Percentiles rank a stretch among this genome's conserved stretches.
These are phyloP conservation scores for Chelonus formosanus DNA, from an alignment of 2,888 invertebrate species.

Conservation along the genomic window DNA sequence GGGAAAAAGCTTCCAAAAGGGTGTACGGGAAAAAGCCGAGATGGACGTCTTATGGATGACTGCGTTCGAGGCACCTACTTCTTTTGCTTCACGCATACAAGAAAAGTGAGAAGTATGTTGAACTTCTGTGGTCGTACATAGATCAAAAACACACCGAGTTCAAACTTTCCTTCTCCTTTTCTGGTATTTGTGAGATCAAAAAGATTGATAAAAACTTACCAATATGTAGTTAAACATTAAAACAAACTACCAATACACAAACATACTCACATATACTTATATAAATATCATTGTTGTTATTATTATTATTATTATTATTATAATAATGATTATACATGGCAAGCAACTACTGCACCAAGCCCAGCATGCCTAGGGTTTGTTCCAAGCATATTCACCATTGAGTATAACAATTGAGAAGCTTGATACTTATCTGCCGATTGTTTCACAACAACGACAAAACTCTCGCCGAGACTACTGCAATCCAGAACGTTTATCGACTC, in stretches of 20 bases:
- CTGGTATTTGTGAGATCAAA: no score
- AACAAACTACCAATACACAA: no score
- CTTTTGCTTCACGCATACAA: neutral
- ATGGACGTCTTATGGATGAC: conserved; percentile 9
- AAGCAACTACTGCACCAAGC: no score
- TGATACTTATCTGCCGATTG: conserved; percentile 21
- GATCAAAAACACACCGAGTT: neutral
- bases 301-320: no score
- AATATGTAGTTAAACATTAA: no score
- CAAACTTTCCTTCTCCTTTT: no score
- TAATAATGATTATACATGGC: no score
- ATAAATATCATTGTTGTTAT: no score
- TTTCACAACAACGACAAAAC: conserved; percentile 18
- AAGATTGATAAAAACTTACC: no score
- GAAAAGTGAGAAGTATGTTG: conserved; percentile 6
- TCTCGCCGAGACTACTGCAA: conserved; percentile 12
- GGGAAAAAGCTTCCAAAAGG: neutral
- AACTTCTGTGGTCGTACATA: conserved; percentile 8
- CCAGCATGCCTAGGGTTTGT: no score
- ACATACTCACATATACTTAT: no score
- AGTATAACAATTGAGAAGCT: conserved; percentile 8
- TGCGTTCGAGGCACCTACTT: conserved; percentile 1
- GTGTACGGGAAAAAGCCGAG: conserved; percentile 1
- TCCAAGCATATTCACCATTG: conserved; percentile 2
- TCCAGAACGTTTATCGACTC: conserved; percentile 22